phyloP scores from a whole-genome alignment of 2,888 invertebrate genomes.

The Cheilosia impressa region DNA sequence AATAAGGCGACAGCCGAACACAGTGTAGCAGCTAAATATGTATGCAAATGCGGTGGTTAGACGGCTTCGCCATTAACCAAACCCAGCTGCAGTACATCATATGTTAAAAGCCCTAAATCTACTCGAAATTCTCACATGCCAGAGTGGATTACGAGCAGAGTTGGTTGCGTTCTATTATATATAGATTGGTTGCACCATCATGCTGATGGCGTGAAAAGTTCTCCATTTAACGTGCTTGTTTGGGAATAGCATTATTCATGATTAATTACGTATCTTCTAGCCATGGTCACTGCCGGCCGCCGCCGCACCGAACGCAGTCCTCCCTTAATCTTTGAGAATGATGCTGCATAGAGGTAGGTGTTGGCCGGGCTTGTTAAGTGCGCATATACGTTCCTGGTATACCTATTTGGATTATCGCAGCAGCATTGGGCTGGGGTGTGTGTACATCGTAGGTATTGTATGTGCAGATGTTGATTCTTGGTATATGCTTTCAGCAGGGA shows the following conservation, averaged over 20 bases:
- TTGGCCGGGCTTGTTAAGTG: conserved; percentile 39
- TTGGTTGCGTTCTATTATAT: conserved; percentile 33
- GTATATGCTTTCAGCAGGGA: conserved; percentile 66
- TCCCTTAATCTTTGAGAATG: conserved; percentile 31
- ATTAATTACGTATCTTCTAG: conserved; percentile 69
- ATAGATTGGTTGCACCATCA: conserved; percentile 70
- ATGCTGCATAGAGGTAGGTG: not conserved
- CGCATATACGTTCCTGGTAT: conserved; percentile 46
- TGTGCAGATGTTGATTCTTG: conserved; percentile 34
- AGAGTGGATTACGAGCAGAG: not conserved
- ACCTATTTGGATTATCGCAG: conserved; percentile 56
- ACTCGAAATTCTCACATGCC: conserved; percentile 15
- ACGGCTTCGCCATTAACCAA: conserved; percentile 61
- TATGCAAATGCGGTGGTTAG: conserved; percentile 53
- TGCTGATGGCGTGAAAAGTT: conserved; percentile 73
- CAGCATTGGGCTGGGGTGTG: conserved; percentile 14
- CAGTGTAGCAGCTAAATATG: conserved; percentile 41
- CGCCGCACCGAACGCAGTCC: not conserved
- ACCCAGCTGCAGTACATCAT: conserved; percentile 69
- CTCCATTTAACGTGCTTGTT: conserved; percentile 67
- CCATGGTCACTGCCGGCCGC: conserved; percentile 18
- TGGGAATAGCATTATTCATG: conserved; percentile 72
- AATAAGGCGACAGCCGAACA: conserved; percentile 62
- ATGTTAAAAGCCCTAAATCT: conserved; percentile 70
- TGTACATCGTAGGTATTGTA: not conserved